Conservation (phyloP, 2,797 vertebrate species). For the Petrocephalus sullivani region DNA sequence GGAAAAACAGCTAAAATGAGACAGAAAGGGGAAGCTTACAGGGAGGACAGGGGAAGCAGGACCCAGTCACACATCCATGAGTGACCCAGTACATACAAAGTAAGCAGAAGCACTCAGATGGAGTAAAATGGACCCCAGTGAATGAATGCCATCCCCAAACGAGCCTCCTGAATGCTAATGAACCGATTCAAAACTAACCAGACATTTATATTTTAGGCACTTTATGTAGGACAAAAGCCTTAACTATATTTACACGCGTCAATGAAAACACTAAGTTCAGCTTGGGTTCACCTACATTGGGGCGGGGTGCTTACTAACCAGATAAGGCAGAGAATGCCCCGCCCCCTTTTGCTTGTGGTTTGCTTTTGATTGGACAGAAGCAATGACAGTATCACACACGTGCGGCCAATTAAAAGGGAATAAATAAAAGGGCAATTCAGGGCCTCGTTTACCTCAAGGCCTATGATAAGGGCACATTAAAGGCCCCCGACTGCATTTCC, state of each 20-base stretch:
- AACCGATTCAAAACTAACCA: not conserved
- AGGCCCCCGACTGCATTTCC: slow-evolving; percentile 49
- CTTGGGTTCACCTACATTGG: not conserved
- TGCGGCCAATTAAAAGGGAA: not conserved
- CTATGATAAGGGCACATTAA: slow-evolving; percentile 45
- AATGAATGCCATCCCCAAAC: not conserved
- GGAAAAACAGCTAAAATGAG: not conserved
- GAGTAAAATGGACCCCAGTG: not conserved
- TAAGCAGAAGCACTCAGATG: not conserved
- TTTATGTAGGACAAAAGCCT: not conserved
- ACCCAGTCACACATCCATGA: not conserved
- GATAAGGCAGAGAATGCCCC: not conserved
- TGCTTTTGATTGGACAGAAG: not conserved
- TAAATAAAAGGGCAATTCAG: not conserved
- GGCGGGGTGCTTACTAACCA: not conserved
- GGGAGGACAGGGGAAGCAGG: not conserved
- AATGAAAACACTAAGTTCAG: not conserved
- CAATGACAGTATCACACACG: not conserved
- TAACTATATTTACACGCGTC: not conserved
- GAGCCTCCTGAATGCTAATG: not conserved
- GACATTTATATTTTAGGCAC: not conserved
- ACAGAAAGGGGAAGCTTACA: not conserved
- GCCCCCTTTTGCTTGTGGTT: not conserved
- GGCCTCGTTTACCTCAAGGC: slow-evolving; percentile 38
- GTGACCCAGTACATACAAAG: not conserved